Conservation (phyloP, 2,113 vertebrate species). For the Lathamus discolor region DNA sequence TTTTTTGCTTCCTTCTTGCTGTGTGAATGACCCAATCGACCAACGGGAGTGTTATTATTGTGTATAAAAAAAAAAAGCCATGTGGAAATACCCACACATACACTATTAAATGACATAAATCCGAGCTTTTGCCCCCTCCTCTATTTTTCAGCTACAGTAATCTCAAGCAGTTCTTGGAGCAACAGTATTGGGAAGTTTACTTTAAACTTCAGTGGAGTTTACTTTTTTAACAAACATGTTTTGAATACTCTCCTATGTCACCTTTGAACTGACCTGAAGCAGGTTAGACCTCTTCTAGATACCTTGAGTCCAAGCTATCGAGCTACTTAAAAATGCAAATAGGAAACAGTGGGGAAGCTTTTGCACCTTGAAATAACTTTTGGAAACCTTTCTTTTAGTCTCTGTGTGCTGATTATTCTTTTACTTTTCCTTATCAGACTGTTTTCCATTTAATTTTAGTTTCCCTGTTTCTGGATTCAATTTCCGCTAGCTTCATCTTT, state of each 20-base stretch:
- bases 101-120: neutral
- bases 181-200: neutral
- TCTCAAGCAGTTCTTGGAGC: neutral
- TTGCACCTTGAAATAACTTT: neutral
- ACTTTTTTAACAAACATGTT: neutral
- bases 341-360: neutral
- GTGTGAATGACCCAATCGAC: neutral
- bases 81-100: neutral
- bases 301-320: neutral
- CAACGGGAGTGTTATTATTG: neutral
- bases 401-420: neutral
- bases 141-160: neutral
- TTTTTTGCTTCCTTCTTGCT: neutral
- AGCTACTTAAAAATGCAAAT: neutral
- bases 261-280: constrained; percentile 10
- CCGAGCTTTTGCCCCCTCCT: neutral
- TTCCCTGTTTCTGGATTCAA: constrained; percentile 11
- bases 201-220: neutral
- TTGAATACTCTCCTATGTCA: neutral
- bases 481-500: neutral
- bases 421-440: neutral
- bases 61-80: neutral
- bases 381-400: neutral
- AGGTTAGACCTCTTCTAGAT: neutral
- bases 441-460: constrained; percentile 6